Conservation (phyloP, 2,797 vertebrate species). For the Gambusia yucatana region DNA sequence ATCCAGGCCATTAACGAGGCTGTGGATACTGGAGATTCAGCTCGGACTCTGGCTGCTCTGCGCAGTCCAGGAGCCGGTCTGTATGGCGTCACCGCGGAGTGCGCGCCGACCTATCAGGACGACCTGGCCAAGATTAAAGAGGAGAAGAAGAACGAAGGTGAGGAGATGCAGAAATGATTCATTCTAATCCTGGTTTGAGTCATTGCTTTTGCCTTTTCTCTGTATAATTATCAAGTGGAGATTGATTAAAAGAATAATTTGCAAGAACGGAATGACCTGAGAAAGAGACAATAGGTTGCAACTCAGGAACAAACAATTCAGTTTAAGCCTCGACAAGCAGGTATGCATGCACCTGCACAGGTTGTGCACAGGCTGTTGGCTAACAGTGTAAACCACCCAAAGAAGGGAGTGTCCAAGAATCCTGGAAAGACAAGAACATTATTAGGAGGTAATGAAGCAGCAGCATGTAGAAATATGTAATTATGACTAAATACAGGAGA, state of each 20-base stretch:
- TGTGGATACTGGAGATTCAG: constrained; percentile 83
- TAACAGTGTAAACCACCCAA: background rate
- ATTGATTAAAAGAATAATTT: background rate
- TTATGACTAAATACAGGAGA: background rate
- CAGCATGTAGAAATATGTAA: background rate
- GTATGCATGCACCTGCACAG: background rate
- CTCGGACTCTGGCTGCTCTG: constrained; percentile 86
- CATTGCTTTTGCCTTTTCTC: background rate
- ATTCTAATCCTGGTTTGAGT: background rate
- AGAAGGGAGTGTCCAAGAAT: background rate
- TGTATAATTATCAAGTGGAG: background rate
- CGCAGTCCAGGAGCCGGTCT: constrained; percentile 88
- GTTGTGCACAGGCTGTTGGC: no score
- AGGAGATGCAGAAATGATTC: constrained; percentile 22
- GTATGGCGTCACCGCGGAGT: constrained; percentile 94
- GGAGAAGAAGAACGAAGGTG: constrained; percentile 85
- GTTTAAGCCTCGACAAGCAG: background rate
- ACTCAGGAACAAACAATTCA: constrained; percentile 1
- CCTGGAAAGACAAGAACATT: background rate
- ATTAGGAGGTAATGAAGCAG: background rate
- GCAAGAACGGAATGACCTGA: background rate
- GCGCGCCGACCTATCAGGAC: constrained; percentile 88
- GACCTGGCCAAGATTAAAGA: constrained; percentile 86
- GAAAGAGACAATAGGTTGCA: background rate
- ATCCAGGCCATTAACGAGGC: constrained; percentile 92